These are phyloP conservation scores for Pollachius pollachius DNA, from an alignment of 2,113 vertebrate species.

Conservation along the genomic window DNA sequence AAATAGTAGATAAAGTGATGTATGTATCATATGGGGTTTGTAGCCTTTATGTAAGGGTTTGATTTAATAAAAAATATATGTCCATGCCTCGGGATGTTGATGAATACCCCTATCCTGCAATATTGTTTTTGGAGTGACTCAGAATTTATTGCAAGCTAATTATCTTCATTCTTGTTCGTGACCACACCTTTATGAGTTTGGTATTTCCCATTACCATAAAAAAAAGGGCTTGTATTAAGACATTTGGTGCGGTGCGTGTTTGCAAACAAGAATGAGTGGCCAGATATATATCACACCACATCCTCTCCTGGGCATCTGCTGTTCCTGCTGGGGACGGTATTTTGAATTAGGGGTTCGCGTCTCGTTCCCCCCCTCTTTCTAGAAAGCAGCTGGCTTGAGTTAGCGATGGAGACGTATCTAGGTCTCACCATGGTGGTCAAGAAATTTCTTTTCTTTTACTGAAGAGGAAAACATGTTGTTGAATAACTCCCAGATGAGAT, in stretches of 20 bases:
- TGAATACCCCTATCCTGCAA: slow-evolving; percentile 4
- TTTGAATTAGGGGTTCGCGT: slow-evolving; percentile 46
- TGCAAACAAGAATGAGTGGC: slow-evolving; percentile 52
- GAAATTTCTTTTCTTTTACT: too few relatives aligned
- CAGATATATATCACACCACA: slow-evolving; percentile 48
- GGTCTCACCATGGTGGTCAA: slow-evolving; percentile 21
- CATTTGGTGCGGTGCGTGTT: slow-evolving; percentile 46
- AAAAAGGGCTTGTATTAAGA: slow-evolving; percentile 38
- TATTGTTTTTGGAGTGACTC: slow-evolving; percentile 3
- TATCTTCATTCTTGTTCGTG: slow-evolving; percentile 26
- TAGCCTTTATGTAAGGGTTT: not conserved
- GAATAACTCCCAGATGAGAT: too few relatives aligned
- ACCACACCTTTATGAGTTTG: slow-evolving; percentile 34
- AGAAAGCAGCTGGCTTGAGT: slow-evolving; percentile 63
- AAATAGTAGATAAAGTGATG: not conserved
- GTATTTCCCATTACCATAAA: slow-evolving; percentile 34
- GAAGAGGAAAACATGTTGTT: too few relatives aligned
- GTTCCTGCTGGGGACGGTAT: slow-evolving; percentile 49
- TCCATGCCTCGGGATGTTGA: not conserved
- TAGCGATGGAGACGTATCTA: slow-evolving; percentile 33
- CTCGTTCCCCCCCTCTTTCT: slow-evolving; percentile 41
- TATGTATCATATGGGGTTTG: too few relatives aligned
- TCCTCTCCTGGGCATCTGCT: slow-evolving; percentile 50
- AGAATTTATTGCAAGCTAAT: slow-evolving; percentile 23
- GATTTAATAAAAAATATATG: not conserved